A percentile compares a stretch with the other conserved stretches of the same genome.
Conservation (phyloP, 2,797 vertebrate genomes). For the Kryptopterus vitreolus region DNA sequence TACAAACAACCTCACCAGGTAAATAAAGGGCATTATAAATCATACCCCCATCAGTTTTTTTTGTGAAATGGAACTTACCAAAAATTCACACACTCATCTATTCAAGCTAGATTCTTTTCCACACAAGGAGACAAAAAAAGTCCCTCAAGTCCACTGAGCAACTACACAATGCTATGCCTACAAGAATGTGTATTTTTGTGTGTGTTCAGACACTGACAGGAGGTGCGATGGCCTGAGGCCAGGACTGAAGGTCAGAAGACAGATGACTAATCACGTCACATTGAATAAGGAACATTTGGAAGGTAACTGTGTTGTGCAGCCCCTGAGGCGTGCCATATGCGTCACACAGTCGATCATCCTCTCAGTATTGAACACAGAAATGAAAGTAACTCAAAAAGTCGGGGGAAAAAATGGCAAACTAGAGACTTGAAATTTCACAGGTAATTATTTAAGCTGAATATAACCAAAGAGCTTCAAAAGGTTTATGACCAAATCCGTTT, state of each 20-base stretch:
- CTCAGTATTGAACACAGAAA: background rate
- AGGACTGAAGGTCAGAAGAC: constrained; percentile 1
- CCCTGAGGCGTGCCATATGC: constrained; percentile 7
- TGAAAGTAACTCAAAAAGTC: background rate
- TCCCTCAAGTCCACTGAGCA: constrained; percentile 2
- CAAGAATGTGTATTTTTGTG: background rate
- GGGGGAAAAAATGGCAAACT: background rate
- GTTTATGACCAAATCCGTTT: background rate
- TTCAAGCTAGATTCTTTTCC: background rate
- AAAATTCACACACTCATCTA: background rate
- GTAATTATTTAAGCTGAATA: background rate
- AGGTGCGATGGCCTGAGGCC: background rate
- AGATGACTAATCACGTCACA: constrained; percentile 17
- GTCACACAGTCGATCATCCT: background rate
- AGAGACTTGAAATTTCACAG: background rate
- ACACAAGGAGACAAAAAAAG: background rate
- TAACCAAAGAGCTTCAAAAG: background rate
- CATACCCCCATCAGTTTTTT: background rate
- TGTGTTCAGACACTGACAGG: background rate
- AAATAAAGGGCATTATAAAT: background rate
- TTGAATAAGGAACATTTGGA: constrained; percentile 11
- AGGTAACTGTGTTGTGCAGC: background rate
- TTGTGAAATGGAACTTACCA: background rate
- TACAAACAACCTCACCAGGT: background rate
- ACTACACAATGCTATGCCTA: background rate